Conservation (phyloP, 2,797 vertebrate species). For the Gallinago nigripennis region DNA sequence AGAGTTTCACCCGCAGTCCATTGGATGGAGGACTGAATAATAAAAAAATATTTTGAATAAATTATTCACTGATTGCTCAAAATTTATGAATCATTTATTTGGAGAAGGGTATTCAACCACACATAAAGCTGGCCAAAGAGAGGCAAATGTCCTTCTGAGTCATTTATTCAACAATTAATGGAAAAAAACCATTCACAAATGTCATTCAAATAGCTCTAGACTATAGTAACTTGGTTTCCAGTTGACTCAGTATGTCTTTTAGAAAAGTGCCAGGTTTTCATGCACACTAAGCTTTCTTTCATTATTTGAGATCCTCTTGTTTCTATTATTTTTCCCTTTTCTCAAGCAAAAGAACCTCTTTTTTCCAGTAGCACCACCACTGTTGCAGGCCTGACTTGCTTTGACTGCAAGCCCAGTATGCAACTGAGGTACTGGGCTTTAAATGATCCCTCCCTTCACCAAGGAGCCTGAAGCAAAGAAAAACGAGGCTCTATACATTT, state of each 20-base stretch:
- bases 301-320: slow-evolving; percentile 8
- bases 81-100: slow-evolving; percentile 58
- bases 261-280: slow-evolving; percentile 40
- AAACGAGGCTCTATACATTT: background rate
- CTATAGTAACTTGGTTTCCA: slow-evolving; percentile 41
- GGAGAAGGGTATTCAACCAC: slow-evolving; percentile 30
- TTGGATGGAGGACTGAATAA: background rate
- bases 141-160: slow-evolving; percentile 45
- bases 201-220: slow-evolving; percentile 42
- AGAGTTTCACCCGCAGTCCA: background rate
- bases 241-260: slow-evolving; percentile 18
- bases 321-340: slow-evolving; percentile 22
- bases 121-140: slow-evolving; percentile 28
- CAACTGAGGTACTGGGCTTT: background rate
- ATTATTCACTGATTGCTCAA: slow-evolving; percentile 48
- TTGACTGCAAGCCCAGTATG: background rate
- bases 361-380: background rate
- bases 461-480: background rate
- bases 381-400: background rate
- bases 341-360: background rate
- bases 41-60: slow-evolving; percentile 49
- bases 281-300: slow-evolving; percentile 8
- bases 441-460: background rate
- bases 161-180: slow-evolving; percentile 59
- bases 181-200: slow-evolving; percentile 26